Base-by-base conservation (phyloP, 2,797 vertebrate species). In the Sebastes glaucus region DNA sequence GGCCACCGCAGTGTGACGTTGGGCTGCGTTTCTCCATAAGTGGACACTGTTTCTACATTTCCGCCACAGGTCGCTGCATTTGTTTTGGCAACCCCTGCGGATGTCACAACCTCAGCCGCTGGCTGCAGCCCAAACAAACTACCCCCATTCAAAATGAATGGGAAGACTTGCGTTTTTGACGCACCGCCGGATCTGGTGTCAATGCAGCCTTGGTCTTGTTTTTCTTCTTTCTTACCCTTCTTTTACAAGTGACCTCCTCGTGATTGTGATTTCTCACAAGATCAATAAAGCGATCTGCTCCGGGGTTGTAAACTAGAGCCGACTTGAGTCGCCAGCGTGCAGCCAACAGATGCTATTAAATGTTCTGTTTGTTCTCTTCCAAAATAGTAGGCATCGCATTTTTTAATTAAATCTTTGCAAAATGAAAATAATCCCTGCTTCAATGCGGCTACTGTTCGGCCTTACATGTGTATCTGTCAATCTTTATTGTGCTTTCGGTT, bases 371-470 rank as follows among this genome's bases (percentile, higher is more conserved):
- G 67, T 53, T 63, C 42, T 72, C 62, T 69, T 74, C 65, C 60
- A 81, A 80, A 73, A 69, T 10, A 25, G 11, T 53, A 16, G 9
- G 38, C 42, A 64, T 42, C 2, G 38, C 9, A 57, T 33, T 84
- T 52, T 63, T 63, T 33, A 3, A 74, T 63, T 46, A 71, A 83
- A 69, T 57, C 20, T 1, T 25, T 53, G 18, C 60, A 67, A 70
- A 73, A 74, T 35, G 35, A 35, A 77, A 72, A 64, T 55, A 78
- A 82, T 69, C 1, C 6, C 60, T 16, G 16, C 22, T 38, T 82
- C 7, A 78, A 74, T 74, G 59, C 65, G 35, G 85, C 82, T 88
- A 64, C 87, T 83, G 81, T 80, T 86, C 46, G 35, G 61, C 70
- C 22, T 59, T 66, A 73, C 55, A 74, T 74, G 61, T 67, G 69